Evolutionary conservation across 2,888 invertebrate species (phyloP), one percentile per base, ranked within the genome.

Genomic region (Drosophila paramelanica): DNA sequence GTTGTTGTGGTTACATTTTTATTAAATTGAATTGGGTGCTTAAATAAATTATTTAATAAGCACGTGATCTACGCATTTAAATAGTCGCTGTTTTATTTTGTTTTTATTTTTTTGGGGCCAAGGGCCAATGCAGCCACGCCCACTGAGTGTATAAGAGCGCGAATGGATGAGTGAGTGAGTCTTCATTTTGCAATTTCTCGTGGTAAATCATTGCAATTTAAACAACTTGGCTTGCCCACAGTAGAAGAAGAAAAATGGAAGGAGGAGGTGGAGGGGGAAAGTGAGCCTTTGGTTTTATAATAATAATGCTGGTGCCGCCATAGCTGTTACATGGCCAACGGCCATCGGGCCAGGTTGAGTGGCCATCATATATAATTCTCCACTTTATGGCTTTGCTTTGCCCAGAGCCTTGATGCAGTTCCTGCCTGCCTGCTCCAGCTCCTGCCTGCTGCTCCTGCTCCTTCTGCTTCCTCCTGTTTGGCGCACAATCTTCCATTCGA

Each of bases 1-100:
- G 55, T 62, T 55, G 60, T 56, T 57, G 65, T 49, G 72, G 76
- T 72, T 81, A 89, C 87, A 85, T 84, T 90, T 90, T 86, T 90
- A 89, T 85, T 82, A 88, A 89, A 79, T 78, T 82, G 82, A 90
- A 91, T 90, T 90, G 90, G 82, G 88, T 89, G 86, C 90, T 91
- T 91, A 90, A 91, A 91, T 91, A 89, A 91, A 91, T 91, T 91
- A 91, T 91, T 91, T 91, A 91, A 91, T 91, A 90, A 91, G 91
- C 90, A 90, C 86, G 61, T 90, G 89, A 90, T 86, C 79, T 79
- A 74, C 68, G 76, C 80, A 75, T 69, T 62, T 69, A 72, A 66
- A 75, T 75, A 47, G 73, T 59, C 36, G 36, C 33, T 46, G 17
- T 62, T 57, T 33, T 55, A 45, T 23, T 47, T 46, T 64, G 36